Base-by-base conservation (phyloP, 1,140 invertebrate species). In the Tetramorium alpestre region DNA sequence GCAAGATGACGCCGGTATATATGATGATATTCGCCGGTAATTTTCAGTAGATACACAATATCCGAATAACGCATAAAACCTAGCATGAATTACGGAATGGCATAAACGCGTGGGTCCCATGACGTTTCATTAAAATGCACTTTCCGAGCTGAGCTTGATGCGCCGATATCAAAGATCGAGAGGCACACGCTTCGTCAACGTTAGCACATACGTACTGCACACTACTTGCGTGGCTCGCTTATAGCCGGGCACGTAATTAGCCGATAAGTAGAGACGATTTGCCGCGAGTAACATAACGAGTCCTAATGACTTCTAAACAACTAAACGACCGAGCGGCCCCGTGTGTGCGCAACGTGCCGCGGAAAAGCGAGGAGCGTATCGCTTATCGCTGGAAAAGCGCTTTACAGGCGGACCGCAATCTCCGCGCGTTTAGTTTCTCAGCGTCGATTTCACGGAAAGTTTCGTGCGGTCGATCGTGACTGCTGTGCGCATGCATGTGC, bases 181-280 rank as follows among this genome's bases (percentile, higher is more conserved):
- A 72, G 33, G 51, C 25, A 44, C 16, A n/a, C 33, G 51, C 64
- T 44, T 51, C 86, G 44, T 60, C 33, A 81, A 44, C 78, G 38
- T 18, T 41, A 69, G 38, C 49, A 22, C 44, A 25, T 65, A 51
- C 44, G 28, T 47, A 56, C 49, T 22, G 47, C 22, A 56, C 47
- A 54, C 60, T 72, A 51, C 44, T 88, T 69, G 41, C 25, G 3
- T 41, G 33, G 44, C 49, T 56, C 38, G 58, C 72, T 72, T 78
- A 56, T 69, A 82, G 47, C 54, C 89, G 69, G 62, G 69, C 69
- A 60, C 80, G 90, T 92, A 92, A 93, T 93, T 93, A 93, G 85
- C 85, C 89, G 92, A 92, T 92, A 93, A 93, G 91, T 93, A 91
- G 92, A 87, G 84, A 91, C 90, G 88, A 90, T 90, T 91, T 85